Evolutionary conservation across 2,888 invertebrate genomes (phyloP).

Genomic region (Agapetus fuscipes): DNA sequence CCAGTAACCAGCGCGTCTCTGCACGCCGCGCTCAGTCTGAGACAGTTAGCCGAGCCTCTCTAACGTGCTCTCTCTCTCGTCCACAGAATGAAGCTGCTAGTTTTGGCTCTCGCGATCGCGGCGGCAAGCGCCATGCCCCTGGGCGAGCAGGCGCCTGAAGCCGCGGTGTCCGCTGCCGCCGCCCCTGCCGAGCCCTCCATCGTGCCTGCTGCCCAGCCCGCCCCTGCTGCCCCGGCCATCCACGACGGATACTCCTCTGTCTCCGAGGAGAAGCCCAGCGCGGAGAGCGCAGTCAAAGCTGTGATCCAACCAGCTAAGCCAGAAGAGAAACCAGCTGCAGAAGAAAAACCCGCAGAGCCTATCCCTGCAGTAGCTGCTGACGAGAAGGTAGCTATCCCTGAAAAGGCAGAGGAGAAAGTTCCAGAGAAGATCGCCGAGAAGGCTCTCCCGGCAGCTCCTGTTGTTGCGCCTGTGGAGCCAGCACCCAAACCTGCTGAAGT

Average conservation of each 20-base stretch:
- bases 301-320: slow-evolving; percentile 8
- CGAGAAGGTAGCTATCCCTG: slow-evolving; percentile 3
- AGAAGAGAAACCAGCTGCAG: slow-evolving; percentile 22
- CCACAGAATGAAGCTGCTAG: slow-evolving; percentile 55
- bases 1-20: slow-evolving; percentile 8
- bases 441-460: slow-evolving; percentile 18
- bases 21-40: slow-evolving; percentile 6
- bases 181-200: slow-evolving; percentile 31
- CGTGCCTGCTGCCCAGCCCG: slow-evolving; percentile 9
- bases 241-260: slow-evolving; percentile 17
- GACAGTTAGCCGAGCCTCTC: slow-evolving; percentile 5
- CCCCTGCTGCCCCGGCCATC: slow-evolving; percentile 14
- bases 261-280: slow-evolving; percentile 13
- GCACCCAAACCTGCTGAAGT: slow-evolving; percentile 21
- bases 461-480: slow-evolving; percentile 16
- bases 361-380: slow-evolving; percentile 14
- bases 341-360: slow-evolving; percentile 26
- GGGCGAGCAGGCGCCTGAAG: slow-evolving; percentile 25
- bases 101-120: slow-evolving; percentile 49
- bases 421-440: slow-evolving; percentile 16
- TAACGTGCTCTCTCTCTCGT: slow-evolving; percentile 11
- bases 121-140: slow-evolving; percentile 34
- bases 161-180: slow-evolving; percentile 11
- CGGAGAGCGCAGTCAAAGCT: slow-evolving; percentile 18
- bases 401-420: slow-evolving; percentile 21